phyloP scores from a whole-genome alignment of 2,797 vertebrate genomes.

The Corythornis leucogaster region DNA sequence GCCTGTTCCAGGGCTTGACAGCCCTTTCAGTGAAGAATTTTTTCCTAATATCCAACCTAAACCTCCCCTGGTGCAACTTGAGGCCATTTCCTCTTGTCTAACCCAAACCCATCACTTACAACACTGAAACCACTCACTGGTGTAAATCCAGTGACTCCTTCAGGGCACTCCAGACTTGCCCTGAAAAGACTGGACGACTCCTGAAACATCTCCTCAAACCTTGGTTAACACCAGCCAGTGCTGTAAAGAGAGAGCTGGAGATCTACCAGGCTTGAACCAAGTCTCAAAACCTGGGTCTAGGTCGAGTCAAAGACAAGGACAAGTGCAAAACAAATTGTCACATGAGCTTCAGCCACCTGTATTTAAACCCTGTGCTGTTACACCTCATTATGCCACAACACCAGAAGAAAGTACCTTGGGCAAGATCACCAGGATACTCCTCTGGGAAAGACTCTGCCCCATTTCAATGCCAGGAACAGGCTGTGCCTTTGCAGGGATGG shows the following conservation, averaged over 20 bases:
- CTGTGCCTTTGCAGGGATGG: neutral
- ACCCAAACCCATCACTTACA: neutral
- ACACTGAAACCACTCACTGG: fast-evolving
- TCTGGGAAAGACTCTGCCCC: neutral
- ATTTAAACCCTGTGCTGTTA: neutral
- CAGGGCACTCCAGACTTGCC: neutral
- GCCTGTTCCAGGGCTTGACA: no score
- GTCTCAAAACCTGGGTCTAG: neutral
- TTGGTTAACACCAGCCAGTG: neutral
- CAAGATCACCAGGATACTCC: neutral
- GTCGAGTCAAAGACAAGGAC: neutral
- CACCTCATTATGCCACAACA: neutral
- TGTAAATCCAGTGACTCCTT: neutral
- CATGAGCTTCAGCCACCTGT: neutral
- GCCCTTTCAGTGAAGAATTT: no score
- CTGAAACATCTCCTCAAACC: neutral
- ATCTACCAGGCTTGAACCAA: neutral
- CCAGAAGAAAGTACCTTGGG: neutral
- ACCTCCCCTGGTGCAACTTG: no score
- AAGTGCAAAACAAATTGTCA: neutral
- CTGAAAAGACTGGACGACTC: neutral
- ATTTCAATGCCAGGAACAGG: neutral
- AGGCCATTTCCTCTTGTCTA: no score
- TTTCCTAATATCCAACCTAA: no score
- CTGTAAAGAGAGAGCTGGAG: neutral